Conservation (phyloP, 2,797 vertebrate genomes). For the Bucorvus abyssinicus region DNA sequence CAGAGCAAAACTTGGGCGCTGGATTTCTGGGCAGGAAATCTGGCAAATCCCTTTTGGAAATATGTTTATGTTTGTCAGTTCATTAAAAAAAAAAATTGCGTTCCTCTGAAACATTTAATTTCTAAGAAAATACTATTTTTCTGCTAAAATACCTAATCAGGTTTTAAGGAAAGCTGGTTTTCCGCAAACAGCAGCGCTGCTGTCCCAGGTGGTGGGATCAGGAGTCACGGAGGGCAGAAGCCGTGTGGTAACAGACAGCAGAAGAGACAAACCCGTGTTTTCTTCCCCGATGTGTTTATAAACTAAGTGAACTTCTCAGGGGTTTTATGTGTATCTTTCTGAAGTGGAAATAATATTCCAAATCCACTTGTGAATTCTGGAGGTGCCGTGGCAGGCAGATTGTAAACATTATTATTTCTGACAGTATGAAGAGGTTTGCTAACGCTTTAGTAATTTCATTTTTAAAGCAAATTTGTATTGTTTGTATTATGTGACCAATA, state of each 20-base stretch:
- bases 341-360: slow-evolving; percentile 34
- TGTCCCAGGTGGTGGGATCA: not conserved
- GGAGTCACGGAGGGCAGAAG: not conserved
- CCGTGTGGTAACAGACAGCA: not conserved
- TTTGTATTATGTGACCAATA: slow-evolving; percentile 63
- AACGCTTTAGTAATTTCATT: slow-evolving; percentile 63
- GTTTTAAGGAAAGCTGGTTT: not conserved
- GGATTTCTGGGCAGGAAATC: not conserved
- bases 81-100: not conserved
- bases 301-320: not conserved
- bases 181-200: fast-evolving
- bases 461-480: slow-evolving; percentile 63
- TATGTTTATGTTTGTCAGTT: not conserved
- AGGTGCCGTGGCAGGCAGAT: not conserved
- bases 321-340: not conserved
- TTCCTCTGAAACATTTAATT: not conserved
- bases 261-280: not conserved
- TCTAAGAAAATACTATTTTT: not conserved
- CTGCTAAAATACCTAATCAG: not conserved
- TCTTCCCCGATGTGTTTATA: not conserved
- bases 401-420: slow-evolving; percentile 50
- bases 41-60: not conserved
- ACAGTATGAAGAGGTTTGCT: slow-evolving; percentile 52
- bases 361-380: slow-evolving; percentile 41
- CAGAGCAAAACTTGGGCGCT: not conserved